Base-by-base conservation (phyloP, 2,113 vertebrate species). In the Labeo rohita region DNA sequence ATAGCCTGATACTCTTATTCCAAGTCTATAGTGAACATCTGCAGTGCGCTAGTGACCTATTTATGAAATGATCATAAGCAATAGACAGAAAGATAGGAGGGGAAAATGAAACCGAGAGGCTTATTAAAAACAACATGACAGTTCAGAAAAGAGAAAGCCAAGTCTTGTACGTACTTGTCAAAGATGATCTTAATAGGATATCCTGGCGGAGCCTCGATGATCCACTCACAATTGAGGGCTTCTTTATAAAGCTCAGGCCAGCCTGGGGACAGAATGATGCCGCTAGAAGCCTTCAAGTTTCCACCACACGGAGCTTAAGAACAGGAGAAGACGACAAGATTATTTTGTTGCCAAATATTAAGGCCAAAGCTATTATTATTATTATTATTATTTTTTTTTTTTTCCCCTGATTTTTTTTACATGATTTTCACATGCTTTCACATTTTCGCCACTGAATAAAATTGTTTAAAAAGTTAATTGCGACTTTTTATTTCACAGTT, bases 101-200 rank as follows among this genome's bases (percentile, higher is more conserved):
- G 13, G 13, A 18, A 61, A 52, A 47, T 70, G 36, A 49, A 45
- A 9, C 70, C 16, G 54, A 50, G 84, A n/a, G 18, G 3, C 70
- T 84, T 28, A 21, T 70, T 78, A 39, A 54, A 28, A 52, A 4
- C 11, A 63, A 21, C 8, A 47, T 50, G 80, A 12, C 21, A 52
- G 59, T n/a, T 36, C 59, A 80, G 59, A 74, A 23, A 66, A 23
- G 54, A 84, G 54, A 15, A 11, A 49, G 11, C 18, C 23, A 81
- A 36, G 73, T 11, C 34, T 76, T 85, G 82, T 63, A 90, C 94
- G 92, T 87, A 99, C 98, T 98, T 99, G 96, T 99, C 97, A 10
- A 99, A 99, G 34, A 98, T 99, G 94, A 99, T 99, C 94, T 99
- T 99, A 95, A 99, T 99, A 89, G 98, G 98, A 90, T 99, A 99